Conservation (phyloP, 2,797 vertebrate species). For the Liasis olivaceus region DNA sequence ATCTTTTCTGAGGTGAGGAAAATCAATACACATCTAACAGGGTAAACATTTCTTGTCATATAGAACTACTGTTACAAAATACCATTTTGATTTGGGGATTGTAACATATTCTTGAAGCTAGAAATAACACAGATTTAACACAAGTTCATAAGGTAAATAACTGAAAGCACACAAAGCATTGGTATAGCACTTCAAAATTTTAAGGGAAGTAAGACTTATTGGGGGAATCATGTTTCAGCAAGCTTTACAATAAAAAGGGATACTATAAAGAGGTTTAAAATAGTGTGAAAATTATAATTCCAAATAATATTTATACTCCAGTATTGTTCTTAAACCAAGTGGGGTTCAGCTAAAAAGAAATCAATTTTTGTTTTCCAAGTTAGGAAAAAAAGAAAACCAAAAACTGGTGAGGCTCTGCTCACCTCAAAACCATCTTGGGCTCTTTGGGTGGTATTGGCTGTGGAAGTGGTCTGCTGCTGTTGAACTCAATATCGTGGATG, state of each 20-base stretch:
- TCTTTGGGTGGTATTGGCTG: slow-evolving; percentile 95
- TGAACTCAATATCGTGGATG: slow-evolving; percentile 94
- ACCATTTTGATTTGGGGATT: slow-evolving; percentile 50
- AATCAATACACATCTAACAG: slow-evolving; percentile 52
- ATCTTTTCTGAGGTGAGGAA: slow-evolving; percentile 40
- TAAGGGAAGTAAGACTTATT: slow-evolving; percentile 43
- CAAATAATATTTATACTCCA: slow-evolving; percentile 57
- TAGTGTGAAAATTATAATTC: slow-evolving; percentile 60
- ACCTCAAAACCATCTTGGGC: slow-evolving; percentile 98
- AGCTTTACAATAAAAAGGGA: slow-evolving; percentile 69
- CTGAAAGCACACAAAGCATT: slow-evolving; percentile 64
- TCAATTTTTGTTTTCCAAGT: slow-evolving; percentile 62
- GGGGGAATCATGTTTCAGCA: slow-evolving; percentile 57
- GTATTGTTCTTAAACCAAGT: slow-evolving; percentile 54
- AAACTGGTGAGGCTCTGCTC: slow-evolving; percentile 84
- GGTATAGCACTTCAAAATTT: slow-evolving; percentile 45
- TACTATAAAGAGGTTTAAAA: slow-evolving; percentile 73
- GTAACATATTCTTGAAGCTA: slow-evolving; percentile 49
- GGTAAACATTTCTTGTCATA: slow-evolving; percentile 51
- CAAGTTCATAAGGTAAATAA: slow-evolving; percentile 68
- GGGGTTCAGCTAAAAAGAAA: slow-evolving; percentile 60
- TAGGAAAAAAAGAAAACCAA: slow-evolving; percentile 47
- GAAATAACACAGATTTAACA: slow-evolving; percentile 62
- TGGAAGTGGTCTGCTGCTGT: slow-evolving; percentile 97
- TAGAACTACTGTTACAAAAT: slow-evolving; percentile 43